Evolutionary conservation across 2,113 vertebrate genomes (phyloP).

Genomic region (Antennarius striatus): DNA sequence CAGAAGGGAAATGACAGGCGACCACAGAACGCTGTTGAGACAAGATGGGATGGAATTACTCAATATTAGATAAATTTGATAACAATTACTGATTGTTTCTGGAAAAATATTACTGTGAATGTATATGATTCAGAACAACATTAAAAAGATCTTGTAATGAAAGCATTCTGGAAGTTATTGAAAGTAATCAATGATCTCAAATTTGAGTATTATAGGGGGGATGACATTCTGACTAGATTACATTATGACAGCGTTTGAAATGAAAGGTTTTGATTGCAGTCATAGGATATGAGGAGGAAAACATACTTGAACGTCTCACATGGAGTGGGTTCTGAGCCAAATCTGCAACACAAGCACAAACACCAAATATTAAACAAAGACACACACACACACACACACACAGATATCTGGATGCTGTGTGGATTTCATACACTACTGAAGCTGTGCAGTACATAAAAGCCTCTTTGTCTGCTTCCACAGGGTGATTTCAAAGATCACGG

Average conservation of each 20-base stretch:
- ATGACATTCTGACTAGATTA: not conserved
- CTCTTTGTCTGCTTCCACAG: slow-evolving; percentile 35
- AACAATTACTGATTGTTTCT: not conserved
- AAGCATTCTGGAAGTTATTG: not conserved
- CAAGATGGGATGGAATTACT: not conserved
- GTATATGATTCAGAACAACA: not conserved
- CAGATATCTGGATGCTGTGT: slow-evolving; percentile 2
- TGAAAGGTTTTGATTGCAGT: slow-evolving; percentile 17
- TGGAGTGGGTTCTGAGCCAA: slow-evolving; percentile 48
- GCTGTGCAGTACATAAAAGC: not conserved
- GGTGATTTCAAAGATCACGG: slow-evolving; percentile 27
- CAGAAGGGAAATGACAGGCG: not conserved
- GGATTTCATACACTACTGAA: slow-evolving; percentile 13
- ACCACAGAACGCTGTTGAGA: too few species aligned
- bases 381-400: not conserved
- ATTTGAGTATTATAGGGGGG: slow-evolving; percentile 2
- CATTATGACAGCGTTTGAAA: slow-evolving; percentile 10
- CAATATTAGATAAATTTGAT: not conserved
- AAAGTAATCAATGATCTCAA: slow-evolving; percentile 21
- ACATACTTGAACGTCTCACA: slow-evolving; percentile 67
- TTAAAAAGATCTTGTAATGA: not conserved
- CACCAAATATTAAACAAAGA: slow-evolving; percentile 31
- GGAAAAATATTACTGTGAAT: not conserved
- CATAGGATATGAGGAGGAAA: slow-evolving; percentile 1
- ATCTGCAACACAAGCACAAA: slow-evolving; percentile 71